A percentile compares a stretch with the other conserved stretches of the same genome.
phyloP scores from a whole-genome alignment of 2,797 vertebrate species.

The Xerus rutilus region DNA sequence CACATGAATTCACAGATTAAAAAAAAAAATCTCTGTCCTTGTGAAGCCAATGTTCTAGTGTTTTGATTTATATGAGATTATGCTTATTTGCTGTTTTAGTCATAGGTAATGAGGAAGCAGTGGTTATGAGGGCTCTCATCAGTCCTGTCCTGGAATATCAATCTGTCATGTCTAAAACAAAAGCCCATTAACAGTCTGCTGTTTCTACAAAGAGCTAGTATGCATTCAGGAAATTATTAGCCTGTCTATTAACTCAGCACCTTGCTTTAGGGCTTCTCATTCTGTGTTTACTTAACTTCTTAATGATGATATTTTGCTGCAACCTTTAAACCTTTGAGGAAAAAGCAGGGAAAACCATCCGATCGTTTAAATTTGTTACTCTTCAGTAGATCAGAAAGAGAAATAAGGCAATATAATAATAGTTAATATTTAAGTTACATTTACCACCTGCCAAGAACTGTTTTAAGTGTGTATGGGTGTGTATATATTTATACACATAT shows the following conservation, averaged over 20 bases:
- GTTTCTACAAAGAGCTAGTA: conserved; percentile 5
- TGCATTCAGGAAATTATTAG: background rate
- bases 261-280: background rate
- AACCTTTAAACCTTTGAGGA: conserved; percentile 26
- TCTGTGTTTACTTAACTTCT: conserved; percentile 1
- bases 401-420: conserved; percentile 5
- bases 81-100: background rate
- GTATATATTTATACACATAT: background rate
- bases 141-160: background rate
- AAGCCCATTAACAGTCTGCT: background rate
- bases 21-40: background rate
- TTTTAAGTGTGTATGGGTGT: background rate
- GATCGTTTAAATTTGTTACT: conserved; percentile 33
- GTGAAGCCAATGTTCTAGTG: background rate
- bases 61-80: background rate
- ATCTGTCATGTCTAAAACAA: conserved; percentile 21
- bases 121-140: background rate
- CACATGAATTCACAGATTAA: background rate
- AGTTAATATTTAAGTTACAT: conserved; percentile 42
- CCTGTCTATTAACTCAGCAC: background rate
- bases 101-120: background rate
- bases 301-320: background rate
- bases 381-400: background rate
- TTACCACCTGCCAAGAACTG: background rate
- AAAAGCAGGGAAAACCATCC: conserved; percentile 13